Percentiles rank a stretch among this genome's conserved stretches.
Evolutionary conservation across 2,888 invertebrate species (phyloP).

Genomic region (Xanthostigma xanthostigma): DNA sequence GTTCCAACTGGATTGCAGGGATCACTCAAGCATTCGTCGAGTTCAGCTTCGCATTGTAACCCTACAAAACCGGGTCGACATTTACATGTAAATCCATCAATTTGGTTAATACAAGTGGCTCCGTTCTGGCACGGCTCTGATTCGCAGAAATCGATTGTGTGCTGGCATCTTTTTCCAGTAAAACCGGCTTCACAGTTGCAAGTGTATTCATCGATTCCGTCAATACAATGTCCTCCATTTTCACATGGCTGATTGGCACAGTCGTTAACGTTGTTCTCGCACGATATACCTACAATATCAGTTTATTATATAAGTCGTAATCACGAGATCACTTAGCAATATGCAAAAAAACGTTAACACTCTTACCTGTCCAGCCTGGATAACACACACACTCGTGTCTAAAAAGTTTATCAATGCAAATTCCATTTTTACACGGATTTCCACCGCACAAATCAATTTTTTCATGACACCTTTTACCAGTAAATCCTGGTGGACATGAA

Average conservation of each 20-base stretch:
- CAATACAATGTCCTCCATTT: conserved; percentile 85
- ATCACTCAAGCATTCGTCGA: conserved; percentile 82
- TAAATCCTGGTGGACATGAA: conserved; percentile 84
- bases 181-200: conserved; percentile 90
- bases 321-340: not conserved
- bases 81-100: conserved; percentile 83
- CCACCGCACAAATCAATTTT: conserved; percentile 86
- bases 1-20: conserved; percentile 85
- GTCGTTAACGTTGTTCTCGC: conserved; percentile 84
- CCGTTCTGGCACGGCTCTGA: conserved; percentile 85
- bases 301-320: not conserved
- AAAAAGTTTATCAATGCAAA: conserved; percentile 82
- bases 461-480: conserved; percentile 89
- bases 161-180: conserved; percentile 86
- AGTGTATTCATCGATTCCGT: conserved; percentile 66
- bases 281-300: conserved; percentile 38
- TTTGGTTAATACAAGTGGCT: conserved; percentile 71
- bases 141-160: conserved; percentile 82
- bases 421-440: conserved; percentile 84
- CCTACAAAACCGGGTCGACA: conserved; percentile 88
- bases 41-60: conserved; percentile 84
- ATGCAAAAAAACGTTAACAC: not conserved
- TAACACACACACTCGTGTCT: conserved; percentile 79
- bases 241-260: conserved; percentile 79
- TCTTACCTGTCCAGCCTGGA: conserved; percentile 71